Percentiles rank a stretch among this genome's conserved stretches.
Conservation (phyloP, 1,140 invertebrate species). For the Drosophila kanapiae region DNA sequence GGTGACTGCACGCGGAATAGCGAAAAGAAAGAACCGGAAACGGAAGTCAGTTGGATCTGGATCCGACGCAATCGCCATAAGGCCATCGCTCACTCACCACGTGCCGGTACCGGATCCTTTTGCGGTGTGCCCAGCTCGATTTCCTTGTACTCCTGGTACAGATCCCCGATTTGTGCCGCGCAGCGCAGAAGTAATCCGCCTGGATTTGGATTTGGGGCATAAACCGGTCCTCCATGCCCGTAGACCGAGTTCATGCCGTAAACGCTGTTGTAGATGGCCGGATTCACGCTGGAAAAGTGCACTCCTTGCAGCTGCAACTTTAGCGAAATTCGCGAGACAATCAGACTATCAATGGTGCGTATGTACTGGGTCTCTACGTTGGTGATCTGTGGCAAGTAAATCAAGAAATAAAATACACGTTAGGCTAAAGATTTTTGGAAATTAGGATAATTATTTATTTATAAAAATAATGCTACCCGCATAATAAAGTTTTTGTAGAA, state of each 20-base stretch:
- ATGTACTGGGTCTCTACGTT: constrained; percentile 76
- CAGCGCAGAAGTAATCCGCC: constrained; percentile 86
- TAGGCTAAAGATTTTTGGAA: no score
- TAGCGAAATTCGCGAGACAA: constrained; percentile 76
- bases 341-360: constrained; percentile 79
- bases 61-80: constrained; percentile 47
- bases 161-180: constrained; percentile 86
- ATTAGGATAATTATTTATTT: no score
- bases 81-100: constrained; percentile 83
- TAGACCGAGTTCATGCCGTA: constrained; percentile 66
- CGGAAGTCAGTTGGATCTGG: constrained; percentile 61
- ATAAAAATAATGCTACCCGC: no score
- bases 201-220: constrained; percentile 58
- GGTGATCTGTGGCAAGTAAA: constrained; percentile 54
- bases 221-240: constrained; percentile 48
- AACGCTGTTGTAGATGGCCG: constrained; percentile 48
- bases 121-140: constrained; percentile 86
- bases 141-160: constrained; percentile 86
- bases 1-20: constrained; percentile 62
- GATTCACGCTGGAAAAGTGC: constrained; percentile 75
- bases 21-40: constrained; percentile 51
- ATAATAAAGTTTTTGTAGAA: no score
- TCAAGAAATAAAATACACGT: background rate
- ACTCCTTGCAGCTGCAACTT: constrained; percentile 84
- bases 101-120: constrained; percentile 87